Evolutionary conservation across 1,140 invertebrate genomes (phyloP).

Genomic region (Metaphire vulgaris): DNA sequence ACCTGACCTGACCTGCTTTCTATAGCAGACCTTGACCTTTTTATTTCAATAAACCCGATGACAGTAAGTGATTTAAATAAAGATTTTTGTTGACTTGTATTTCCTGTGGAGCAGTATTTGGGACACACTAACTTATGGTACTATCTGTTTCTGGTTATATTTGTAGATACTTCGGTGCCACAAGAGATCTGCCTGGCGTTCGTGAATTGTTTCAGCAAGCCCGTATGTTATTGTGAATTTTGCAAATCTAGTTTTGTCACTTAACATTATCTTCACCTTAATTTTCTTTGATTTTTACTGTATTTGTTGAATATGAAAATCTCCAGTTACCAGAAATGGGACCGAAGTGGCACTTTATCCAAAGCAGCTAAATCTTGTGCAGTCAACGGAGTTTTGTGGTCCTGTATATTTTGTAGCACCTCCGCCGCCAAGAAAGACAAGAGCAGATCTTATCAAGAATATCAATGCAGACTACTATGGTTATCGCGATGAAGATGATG

Average conservation of each 20-base stretch:
- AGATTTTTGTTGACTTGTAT: too few relatives aligned
- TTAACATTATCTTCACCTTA: too few relatives aligned
- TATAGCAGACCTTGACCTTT: too few relatives aligned
- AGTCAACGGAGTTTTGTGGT: neutral
- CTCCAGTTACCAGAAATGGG: too few relatives aligned
- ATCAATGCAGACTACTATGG: slow-evolving; percentile 99
- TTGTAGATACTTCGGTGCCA: slow-evolving; percentile 81
- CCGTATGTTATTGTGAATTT: slow-evolving; percentile 48
- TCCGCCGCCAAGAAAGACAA: slow-evolving; percentile 76
- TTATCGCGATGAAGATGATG: slow-evolving; percentile 96
- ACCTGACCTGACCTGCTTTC: too few relatives aligned
- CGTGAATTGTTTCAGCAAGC: slow-evolving; percentile 95
- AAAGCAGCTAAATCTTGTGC: neutral
- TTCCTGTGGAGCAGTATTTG: neutral
- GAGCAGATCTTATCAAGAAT: slow-evolving; percentile 94
- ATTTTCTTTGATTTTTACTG: neutral
- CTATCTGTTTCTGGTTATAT: neutral
- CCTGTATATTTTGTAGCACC: slow-evolving; percentile 56
- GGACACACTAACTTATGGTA: neutral
- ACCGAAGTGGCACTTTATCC: too few relatives aligned
- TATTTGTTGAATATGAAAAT: neutral
- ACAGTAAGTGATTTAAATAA: too few relatives aligned
- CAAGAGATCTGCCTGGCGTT: slow-evolving; percentile 95
- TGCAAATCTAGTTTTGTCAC: neutral
- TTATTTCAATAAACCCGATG: too few relatives aligned